phyloP scores from a whole-genome alignment of 2,113 vertebrate species.

The Tapirus terrestris region DNA sequence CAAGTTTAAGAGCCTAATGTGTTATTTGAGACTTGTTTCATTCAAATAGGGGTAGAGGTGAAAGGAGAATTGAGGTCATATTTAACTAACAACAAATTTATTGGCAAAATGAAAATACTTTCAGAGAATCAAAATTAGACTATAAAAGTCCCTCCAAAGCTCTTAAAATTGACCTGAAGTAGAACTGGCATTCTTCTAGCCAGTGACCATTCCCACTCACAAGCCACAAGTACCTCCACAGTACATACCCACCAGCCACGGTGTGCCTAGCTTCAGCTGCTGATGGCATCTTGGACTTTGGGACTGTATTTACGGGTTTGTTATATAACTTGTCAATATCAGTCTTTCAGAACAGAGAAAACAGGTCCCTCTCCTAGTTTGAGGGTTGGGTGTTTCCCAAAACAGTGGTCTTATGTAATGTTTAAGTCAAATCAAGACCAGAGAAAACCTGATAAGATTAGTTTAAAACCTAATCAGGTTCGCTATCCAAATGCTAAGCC shows the following conservation, averaged over 20 bases:
- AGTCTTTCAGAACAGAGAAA: neutral
- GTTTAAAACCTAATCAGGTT: slow-evolving; percentile 11
- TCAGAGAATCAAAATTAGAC: neutral
- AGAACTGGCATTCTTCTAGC: neutral
- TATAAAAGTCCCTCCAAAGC: neutral
- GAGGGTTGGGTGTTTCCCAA: neutral
- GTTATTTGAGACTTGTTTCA: slow-evolving; percentile 8
- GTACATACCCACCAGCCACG: neutral
- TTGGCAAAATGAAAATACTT: slow-evolving; percentile 23
- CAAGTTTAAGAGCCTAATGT: neutral
- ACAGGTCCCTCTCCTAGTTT: neutral
- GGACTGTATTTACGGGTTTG: neutral
- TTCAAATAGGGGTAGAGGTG: neutral
- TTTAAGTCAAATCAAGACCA: neutral
- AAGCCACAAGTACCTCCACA: neutral
- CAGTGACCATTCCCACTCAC: neutral
- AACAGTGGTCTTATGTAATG: neutral
- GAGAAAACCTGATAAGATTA: slow-evolving; percentile 24
- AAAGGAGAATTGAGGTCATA: slow-evolving; percentile 21
- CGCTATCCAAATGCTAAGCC: neutral
- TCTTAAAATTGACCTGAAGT: neutral
- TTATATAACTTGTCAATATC: neutral
- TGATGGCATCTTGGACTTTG: neutral
- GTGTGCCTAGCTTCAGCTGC: neutral
- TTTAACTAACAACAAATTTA: neutral